These are phyloP conservation scores for Clinocottus analis DNA, from an alignment of 2,113 vertebrate species.

Conservation along the genomic window DNA sequence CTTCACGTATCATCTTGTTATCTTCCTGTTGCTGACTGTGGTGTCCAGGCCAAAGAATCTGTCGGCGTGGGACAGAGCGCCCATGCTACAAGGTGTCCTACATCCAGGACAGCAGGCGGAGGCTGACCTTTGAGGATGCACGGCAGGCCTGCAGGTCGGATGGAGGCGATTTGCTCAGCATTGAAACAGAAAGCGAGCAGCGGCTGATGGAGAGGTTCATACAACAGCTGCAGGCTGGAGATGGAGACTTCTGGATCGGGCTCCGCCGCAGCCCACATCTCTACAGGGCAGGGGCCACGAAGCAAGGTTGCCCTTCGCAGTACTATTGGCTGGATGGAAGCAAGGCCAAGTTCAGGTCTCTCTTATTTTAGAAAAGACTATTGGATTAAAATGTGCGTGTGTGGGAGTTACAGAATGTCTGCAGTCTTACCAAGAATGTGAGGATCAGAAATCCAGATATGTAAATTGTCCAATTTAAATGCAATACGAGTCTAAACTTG, in stretches of 20 bases:
- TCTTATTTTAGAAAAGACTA: slow-evolving; percentile 11
- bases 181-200: slow-evolving; percentile 91
- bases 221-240: slow-evolving; percentile 81
- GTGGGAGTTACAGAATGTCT: slow-evolving; percentile 21
- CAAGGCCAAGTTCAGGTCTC: slow-evolving; percentile 87
- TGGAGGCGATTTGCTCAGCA: slow-evolving; percentile 89
- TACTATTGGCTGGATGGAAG: slow-evolving; percentile 93
- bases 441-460: slow-evolving; percentile 2
- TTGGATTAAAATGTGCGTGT: slow-evolving; percentile 23
- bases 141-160: slow-evolving; percentile 84
- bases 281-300: slow-evolving; percentile 60
- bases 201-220: slow-evolving; percentile 89
- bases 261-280: slow-evolving; percentile 81
- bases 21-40: slow-evolving; percentile 11
- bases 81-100: slow-evolving; percentile 94
- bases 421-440: slow-evolving; percentile 8
- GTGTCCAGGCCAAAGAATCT: slow-evolving; percentile 88
- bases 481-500: not conserved
- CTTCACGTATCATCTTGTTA: slow-evolving; percentile 19
- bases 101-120: slow-evolving; percentile 86
- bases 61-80: slow-evolving; percentile 87
- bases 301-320: slow-evolving; percentile 82
- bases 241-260: slow-evolving; percentile 97
- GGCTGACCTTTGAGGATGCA: slow-evolving; percentile 88
- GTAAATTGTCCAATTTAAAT: not conserved